Evolutionary conservation across 2,888 invertebrate species (phyloP), one percentile per base, ranked within the genome.

Genomic region (Netelia inedita): DNA sequence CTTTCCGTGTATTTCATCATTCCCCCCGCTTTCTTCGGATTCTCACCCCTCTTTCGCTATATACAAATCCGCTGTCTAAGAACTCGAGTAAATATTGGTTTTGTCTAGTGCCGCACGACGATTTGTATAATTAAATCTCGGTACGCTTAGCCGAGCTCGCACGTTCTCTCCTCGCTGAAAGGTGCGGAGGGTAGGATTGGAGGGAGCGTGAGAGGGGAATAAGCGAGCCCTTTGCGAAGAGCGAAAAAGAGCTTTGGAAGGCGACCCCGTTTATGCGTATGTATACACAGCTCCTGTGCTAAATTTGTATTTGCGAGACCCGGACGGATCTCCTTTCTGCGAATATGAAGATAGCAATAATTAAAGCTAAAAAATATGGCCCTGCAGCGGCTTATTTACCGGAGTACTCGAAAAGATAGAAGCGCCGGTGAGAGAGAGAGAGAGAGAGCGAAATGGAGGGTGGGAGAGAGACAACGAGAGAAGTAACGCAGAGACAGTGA

Each of bases 111-210:
- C 88, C 89, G 88, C 71, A 78, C 87, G 82, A 82, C 90, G 92
- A 93, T 92, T 93, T 92, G 90, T 92, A 91, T 93, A 93, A 93
- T 93, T 92, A 92, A 92, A 92, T 92, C 91, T 91, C 83, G 85
- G 74, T 71, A 35, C 55, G 65, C 65, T 82, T 79, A 61, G 53
- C 61, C 23, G 11, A 41, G 5, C 53, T 19, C 57, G 21, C 35
- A 46, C 73, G 46, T 66, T 66, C 14, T 10, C n/a, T 57, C 2
- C 50, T 68, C 65, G 66, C 6, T 50, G 66, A 87, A 35, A 35
- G 35, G 35, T 35, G 35, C 5, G 6, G 35, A 35, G 35, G 6
- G 8, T n/a, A 6, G 35, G 23, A 23, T 23, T 23, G 23, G 23
- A 23, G 23, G 6, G 35, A 35, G 35, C 6, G 35, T 6, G 35